phyloP scores from a whole-genome alignment of 2,888 invertebrate genomes.

The Epistrophe grossulariae region DNA sequence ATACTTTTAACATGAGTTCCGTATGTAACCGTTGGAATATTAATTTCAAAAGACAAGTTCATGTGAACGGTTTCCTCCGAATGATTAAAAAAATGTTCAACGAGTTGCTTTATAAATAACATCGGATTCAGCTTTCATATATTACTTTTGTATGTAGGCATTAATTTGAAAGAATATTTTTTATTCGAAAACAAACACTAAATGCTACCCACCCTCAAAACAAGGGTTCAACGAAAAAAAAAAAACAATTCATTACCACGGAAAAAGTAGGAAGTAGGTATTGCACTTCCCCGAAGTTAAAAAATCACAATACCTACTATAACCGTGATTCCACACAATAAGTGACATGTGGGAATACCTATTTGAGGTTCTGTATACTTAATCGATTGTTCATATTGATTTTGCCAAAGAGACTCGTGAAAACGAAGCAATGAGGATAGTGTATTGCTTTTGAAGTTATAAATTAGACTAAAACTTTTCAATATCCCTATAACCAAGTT shows the following conservation, averaged over 20 bases:
- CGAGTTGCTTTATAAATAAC: conserved; percentile 51
- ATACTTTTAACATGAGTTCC: background rate
- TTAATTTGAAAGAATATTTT: background rate
- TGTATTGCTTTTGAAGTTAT: background rate
- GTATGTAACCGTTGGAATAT: conserved; percentile 18
- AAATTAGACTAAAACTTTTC: conserved; percentile 15
- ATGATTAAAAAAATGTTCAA: conserved; percentile 35
- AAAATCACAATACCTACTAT: conserved; percentile 14
- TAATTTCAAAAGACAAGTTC: conserved; percentile 14
- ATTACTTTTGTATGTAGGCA: conserved; percentile 7
- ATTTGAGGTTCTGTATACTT: conserved; percentile 28
- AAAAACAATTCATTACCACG: conserved; percentile 52
- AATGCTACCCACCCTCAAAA: conserved; percentile 10
- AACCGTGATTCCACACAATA: conserved; percentile 11
- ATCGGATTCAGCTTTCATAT: background rate
- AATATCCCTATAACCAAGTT: conserved; percentile 43
- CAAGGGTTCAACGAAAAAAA: conserved; percentile 33
- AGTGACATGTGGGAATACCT: conserved; percentile 30
- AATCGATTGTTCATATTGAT: conserved; percentile 64
- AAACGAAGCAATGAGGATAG: conserved; percentile 58
- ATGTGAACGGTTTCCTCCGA: conserved; percentile 32
- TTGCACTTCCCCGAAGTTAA: conserved; percentile 40
- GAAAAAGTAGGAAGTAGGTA: conserved; percentile 1
- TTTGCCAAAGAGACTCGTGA: conserved; percentile 24
- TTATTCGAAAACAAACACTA: background rate